phyloP scores from a whole-genome alignment of 2,797 vertebrate species.

The Diplodus puntazzo region DNA sequence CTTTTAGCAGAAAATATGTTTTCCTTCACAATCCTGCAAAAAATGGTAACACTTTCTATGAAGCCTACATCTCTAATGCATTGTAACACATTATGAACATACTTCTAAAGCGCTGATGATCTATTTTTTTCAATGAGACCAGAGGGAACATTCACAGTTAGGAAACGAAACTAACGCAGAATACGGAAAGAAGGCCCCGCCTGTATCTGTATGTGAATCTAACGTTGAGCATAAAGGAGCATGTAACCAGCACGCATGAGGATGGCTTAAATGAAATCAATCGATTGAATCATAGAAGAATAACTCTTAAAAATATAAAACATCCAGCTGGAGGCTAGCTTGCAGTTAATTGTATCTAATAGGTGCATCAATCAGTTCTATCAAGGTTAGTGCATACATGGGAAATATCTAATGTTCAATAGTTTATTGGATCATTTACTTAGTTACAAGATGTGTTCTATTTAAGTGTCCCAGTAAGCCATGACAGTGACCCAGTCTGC shows the following conservation, averaged over 20 bases:
- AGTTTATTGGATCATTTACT: slow-evolving; percentile 2
- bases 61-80: too few relatives aligned
- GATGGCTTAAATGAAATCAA: neutral
- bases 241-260: neutral
- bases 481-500: neutral
- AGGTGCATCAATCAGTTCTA: neutral
- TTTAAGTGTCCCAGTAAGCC: slow-evolving; percentile 22
- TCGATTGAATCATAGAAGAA: neutral
- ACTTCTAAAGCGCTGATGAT: neutral
- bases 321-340: neutral
- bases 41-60: too few relatives aligned
- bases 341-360: neutral
- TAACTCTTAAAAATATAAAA: neutral
- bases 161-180: too few relatives aligned
- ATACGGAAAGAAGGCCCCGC: too few relatives aligned
- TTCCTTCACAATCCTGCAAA: neutral
- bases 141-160: neutral
- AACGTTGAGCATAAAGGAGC: too few relatives aligned
- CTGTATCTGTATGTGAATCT: too few relatives aligned
- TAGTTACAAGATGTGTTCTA: slow-evolving; percentile 6
- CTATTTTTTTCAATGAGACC: neutral
- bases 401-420: neutral
- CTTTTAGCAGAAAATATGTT: neutral
- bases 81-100: too few relatives aligned
- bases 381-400: neutral